Conservation (phyloP, 2,113 vertebrate genomes). For the Tyrannus savana region DNA sequence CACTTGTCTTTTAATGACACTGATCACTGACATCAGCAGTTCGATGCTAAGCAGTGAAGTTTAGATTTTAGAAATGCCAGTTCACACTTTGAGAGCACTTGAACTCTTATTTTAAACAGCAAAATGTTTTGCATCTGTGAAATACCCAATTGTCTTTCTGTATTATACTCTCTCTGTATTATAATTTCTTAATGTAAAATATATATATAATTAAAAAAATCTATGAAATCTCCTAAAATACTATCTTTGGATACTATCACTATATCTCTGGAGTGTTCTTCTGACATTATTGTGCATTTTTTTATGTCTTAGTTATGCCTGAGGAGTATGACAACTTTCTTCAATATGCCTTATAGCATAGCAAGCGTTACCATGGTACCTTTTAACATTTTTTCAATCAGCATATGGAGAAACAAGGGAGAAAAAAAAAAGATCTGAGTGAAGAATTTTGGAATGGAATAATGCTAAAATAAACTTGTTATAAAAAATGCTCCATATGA, state of each 20-base stretch:
- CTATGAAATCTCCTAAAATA: not conserved
- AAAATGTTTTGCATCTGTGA: not conserved
- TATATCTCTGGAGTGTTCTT: not conserved
- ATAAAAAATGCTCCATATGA: conserved; percentile 55
- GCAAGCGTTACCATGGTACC: conserved; percentile 71
- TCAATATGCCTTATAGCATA: conserved; percentile 35
- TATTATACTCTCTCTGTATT: not conserved
- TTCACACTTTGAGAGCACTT: not conserved
- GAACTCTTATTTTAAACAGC: not conserved
- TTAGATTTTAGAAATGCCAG: not conserved
- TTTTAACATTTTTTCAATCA: conserved; percentile 65
- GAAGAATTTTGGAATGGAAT: conserved; percentile 62
- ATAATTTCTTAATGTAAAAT: not conserved
- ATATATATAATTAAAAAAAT: not conserved
- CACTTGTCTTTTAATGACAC: not conserved
- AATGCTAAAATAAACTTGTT: conserved; percentile 70
- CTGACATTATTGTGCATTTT: conserved; percentile 23
- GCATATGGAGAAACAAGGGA: conserved; percentile 63
- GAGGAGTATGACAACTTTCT: conserved; percentile 57
- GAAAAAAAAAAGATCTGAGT: conserved; percentile 15
- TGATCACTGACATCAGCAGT: not conserved
- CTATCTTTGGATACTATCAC: not conserved
- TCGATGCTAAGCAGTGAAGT: not conserved
- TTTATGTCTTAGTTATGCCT: conserved; percentile 42
- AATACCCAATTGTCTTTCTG: not conserved